Evolutionary conservation across 2,113 vertebrate species (phyloP), one percentile per base, ranked within the genome.

Genomic region (Otus sunia): DNA sequence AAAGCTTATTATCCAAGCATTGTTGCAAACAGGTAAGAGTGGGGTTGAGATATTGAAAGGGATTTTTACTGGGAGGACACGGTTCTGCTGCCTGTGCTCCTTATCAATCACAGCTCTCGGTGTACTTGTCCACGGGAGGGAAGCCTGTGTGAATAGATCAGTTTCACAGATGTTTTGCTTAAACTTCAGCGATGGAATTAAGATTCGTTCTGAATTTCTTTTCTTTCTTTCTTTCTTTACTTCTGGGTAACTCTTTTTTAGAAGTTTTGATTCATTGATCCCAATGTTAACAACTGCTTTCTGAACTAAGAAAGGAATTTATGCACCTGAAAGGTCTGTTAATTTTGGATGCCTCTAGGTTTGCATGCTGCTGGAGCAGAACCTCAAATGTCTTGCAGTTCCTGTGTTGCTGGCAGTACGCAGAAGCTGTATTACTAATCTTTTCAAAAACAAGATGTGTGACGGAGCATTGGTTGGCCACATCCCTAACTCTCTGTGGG

Each of bases 1-100:
- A 99, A 98, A 95, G 99, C 99, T 34, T 99, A 99, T 86, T 99
- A 98, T 83, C 99, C 99, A 34, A 98, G 99, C 98, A 99, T 99
- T 12, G 98, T 99, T n/a, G 99, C 99, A 34, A 99, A 99, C 98
- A 98, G 99, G 99, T 99, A 93, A 80, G 36, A 2, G 21, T 39
- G 39, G 45, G 69, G 18, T 8, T 62, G 78, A 50, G 43, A 17
- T 12, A 2, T 0, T 50, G 64, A 29, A 9, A 58, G 30, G 19
- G 21, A 18, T 22, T n/a, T 39, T 2, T 1, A 12, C 20, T 17
- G 25, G 30, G 30, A 37, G 73, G 27, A 59, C 0, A 0, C 12
- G 68, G 23, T 12, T 58, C 37, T 87, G 32, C 60, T 74, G 45
- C n/a, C 59, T 49, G 20, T 64, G 55, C 22, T 76, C 27, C 18